Conservation (phyloP, 1,140 invertebrate genomes). For the Papilio xuthus region DNA sequence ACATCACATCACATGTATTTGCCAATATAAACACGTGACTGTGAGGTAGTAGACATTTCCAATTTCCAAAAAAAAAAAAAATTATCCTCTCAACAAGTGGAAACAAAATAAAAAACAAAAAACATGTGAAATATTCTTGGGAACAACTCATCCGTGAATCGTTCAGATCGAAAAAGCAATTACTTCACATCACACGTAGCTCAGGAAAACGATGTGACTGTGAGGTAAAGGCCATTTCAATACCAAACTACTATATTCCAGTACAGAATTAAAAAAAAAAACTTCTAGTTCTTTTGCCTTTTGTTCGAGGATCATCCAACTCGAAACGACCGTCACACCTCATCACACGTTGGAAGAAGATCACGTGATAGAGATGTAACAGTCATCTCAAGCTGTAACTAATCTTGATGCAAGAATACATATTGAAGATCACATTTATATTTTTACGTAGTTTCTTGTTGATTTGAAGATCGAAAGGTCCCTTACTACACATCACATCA, state of each 20-base stretch:
- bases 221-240: conserved; percentile 41
- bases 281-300: not conserved
- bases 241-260: conserved; percentile 54
- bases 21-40: conserved; percentile 75
- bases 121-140: not conserved
- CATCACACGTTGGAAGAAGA: conserved; percentile 78
- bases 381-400: conserved; percentile 76
- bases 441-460: not conserved
- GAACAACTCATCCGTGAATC: not conserved
- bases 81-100: conserved; percentile 46
- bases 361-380: conserved; percentile 80
- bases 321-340: conserved; percentile 78
- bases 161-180: conserved; percentile 40
- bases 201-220: conserved; percentile 24
- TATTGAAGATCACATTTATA: not conserved
- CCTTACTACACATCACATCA: conserved; percentile 5
- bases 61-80: no score
- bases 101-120: not conserved
- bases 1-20: conserved; percentile 80
- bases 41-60: conserved; percentile 80
- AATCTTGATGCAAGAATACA: not conserved
- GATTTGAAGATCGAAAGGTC: not conserved
- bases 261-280: not conserved
- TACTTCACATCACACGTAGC: conserved; percentile 58
- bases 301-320: conserved; percentile 46